A percentile compares a stretch with the other conserved stretches of the same genome.
These are phyloP conservation scores for Eupithecia tripunctaria DNA, from an alignment of 2,888 invertebrate species.

Conservation along the genomic window DNA sequence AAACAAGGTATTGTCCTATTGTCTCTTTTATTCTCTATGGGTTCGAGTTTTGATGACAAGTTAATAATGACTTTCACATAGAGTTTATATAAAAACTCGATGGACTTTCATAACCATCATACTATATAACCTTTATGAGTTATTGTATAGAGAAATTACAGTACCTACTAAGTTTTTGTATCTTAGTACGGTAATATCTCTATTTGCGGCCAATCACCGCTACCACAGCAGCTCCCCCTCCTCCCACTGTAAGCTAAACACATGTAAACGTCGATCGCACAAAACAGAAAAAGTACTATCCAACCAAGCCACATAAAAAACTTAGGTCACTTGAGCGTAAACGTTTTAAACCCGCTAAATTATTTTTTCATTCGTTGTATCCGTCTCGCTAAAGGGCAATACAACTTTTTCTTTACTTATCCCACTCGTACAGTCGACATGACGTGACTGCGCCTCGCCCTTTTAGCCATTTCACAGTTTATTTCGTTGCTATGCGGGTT, in stretches of 20 bases:
- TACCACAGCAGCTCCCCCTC: too few relatives aligned
- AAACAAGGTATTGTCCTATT: too few relatives aligned
- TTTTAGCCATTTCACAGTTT: slow-evolving; percentile 29
- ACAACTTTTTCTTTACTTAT: slow-evolving; percentile 29
- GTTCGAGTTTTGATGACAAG: background rate
- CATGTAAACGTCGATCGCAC: background rate
- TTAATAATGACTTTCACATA: background rate
- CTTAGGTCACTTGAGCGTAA: background rate
- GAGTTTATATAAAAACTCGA: too few relatives aligned
- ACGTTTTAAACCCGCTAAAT: slow-evolving; percentile 11
- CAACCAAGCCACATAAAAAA: too few relatives aligned
- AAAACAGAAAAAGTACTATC: background rate
- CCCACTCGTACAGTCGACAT: slow-evolving; percentile 22
- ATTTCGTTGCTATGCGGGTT: slow-evolving; percentile 10
- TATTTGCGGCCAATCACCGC: too few relatives aligned
- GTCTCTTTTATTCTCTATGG: too few relatives aligned
- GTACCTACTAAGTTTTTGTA: too few relatives aligned
- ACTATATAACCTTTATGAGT: too few relatives aligned
- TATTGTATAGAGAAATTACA: too few relatives aligned
- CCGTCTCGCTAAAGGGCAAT: slow-evolving; percentile 24
- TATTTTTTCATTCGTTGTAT: slow-evolving; percentile 24
- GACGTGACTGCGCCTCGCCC: slow-evolving; percentile 28
- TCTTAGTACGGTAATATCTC: too few relatives aligned
- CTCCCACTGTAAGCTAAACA: background rate
- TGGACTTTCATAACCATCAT: too few relatives aligned